Percentiles rank a stretch among this genome's conserved stretches.
These are phyloP conservation scores for Muschampia plurimacula DNA, from an alignment of 2,888 invertebrate genomes.

Conservation along the genomic window DNA sequence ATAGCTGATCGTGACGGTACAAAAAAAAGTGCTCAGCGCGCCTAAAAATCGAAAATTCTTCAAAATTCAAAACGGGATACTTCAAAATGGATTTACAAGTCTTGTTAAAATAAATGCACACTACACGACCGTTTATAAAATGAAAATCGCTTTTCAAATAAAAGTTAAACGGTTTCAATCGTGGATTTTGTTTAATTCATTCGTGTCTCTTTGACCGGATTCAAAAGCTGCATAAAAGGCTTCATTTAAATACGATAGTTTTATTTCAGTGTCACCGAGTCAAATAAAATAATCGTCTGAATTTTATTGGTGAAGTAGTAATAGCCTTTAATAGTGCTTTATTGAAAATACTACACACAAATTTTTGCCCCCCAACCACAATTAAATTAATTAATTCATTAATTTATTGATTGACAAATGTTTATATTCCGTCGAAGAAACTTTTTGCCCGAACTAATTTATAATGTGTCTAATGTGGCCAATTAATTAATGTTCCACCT, in stretches of 20 bases:
- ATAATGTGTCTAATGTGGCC: too few species aligned
- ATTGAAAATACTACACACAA: neutral
- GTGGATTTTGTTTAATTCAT: slow-evolving; percentile 33
- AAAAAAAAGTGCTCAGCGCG: too few species aligned
- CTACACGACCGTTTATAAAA: slow-evolving; percentile 18
- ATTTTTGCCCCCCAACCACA: neutral
- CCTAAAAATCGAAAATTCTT: too few species aligned
- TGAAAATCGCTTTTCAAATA: slow-evolving; percentile 20
- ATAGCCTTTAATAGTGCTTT: neutral
- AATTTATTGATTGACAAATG: too few species aligned
- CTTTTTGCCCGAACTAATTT: too few species aligned
- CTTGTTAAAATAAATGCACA: slow-evolving; percentile 14
- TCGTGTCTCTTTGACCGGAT: slow-evolving; percentile 28
- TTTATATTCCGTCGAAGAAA: too few species aligned
- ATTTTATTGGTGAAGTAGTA: neutral
- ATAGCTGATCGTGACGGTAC: too few species aligned
- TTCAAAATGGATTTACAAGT: slow-evolving; percentile 18
- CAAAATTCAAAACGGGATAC: too few species aligned
- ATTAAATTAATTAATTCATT: too few species aligned
- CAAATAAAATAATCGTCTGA: slow-evolving; percentile 23
- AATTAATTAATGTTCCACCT: too few species aligned
- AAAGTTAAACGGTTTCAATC: slow-evolving; percentile 25
- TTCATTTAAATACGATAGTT: slow-evolving; percentile 24
- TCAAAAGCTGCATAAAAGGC: slow-evolving; percentile 31
- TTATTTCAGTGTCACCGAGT: slow-evolving; percentile 15